These are phyloP conservation scores for Hemicrepidius hirtus DNA, from an alignment of 2,888 invertebrate species.

Conservation along the genomic window DNA sequence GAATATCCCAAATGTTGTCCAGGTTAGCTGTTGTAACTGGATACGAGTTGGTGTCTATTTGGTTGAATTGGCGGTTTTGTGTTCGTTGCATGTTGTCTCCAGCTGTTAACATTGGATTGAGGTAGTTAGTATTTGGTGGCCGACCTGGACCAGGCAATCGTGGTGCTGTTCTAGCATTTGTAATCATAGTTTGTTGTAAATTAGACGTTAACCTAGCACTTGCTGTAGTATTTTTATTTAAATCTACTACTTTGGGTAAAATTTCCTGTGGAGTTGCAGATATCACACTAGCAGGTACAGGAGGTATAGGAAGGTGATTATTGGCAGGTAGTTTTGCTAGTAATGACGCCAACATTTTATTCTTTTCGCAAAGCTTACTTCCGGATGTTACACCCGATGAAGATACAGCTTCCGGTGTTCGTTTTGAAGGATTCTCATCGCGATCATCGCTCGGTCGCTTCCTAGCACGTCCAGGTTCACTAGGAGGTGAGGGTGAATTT, in stretches of 20 bases:
- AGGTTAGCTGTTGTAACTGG: constrained; percentile 64
- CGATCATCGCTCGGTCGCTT: constrained; percentile 80
- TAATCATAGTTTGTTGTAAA: constrained; percentile 52
- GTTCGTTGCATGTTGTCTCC: constrained; percentile 66
- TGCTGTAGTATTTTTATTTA: constrained; percentile 62
- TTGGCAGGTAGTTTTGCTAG: constrained; percentile 84
- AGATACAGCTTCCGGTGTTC: constrained; percentile 71
- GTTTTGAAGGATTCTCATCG: constrained; percentile 73
- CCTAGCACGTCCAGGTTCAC: constrained; percentile 71
- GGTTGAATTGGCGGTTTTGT: constrained; percentile 59
- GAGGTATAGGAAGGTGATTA: constrained; percentile 77
- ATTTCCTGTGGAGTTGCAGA: constrained; percentile 84
- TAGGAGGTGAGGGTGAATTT: constrained; percentile 75
- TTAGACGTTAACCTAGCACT: constrained; percentile 57
- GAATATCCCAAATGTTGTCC: constrained; percentile 70
- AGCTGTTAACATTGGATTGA: constrained; percentile 68
- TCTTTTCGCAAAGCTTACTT: constrained; percentile 86
- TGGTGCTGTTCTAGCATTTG: constrained; percentile 49
- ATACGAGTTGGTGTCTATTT: constrained; percentile 54
- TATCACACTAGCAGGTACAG: constrained; percentile 78
- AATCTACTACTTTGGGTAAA: constrained; percentile 73
- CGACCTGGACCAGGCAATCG: constrained; percentile 64
- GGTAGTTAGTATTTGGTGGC: constrained; percentile 68
- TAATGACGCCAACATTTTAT: constrained; percentile 89
- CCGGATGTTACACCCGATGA: constrained; percentile 69